Conservation (phyloP, 2,113 vertebrate genomes). For the Austrofundulus limnaeus region DNA sequence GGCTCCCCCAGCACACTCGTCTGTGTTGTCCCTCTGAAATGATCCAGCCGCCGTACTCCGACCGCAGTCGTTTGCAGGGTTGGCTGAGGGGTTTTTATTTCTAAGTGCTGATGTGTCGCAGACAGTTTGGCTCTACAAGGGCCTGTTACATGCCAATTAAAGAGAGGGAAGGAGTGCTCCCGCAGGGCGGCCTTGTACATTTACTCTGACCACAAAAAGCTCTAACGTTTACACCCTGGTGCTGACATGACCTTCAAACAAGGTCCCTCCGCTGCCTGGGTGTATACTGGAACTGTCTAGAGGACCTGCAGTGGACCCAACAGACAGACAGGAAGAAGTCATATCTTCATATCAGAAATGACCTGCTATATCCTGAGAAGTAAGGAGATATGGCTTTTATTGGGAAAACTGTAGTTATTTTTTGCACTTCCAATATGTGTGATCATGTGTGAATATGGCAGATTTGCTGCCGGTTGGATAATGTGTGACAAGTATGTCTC, state of each 20-base stretch:
- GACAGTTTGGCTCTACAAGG: constrained; percentile 80
- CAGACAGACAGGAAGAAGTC: constrained; percentile 71
- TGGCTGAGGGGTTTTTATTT: constrained; percentile 71
- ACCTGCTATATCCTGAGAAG: constrained; percentile 57
- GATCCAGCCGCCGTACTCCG: constrained; percentile 56
- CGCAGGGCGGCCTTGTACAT: constrained; percentile 77
- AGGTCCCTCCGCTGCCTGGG: constrained; percentile 64
- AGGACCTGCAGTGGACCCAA: constrained; percentile 51
- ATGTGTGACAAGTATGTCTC: constrained; percentile 34
- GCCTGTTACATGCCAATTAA: constrained; percentile 79
- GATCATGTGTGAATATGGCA: constrained; percentile 42
- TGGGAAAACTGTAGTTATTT: constrained; percentile 55
- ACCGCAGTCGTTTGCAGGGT: constrained; percentile 66
- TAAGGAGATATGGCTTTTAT: constrained; percentile 60
- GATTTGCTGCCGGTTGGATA: constrained; percentile 41
- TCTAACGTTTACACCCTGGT: constrained; percentile 77
- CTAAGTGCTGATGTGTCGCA: constrained; percentile 79
- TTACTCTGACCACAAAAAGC: constrained; percentile 81
- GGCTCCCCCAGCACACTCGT: constrained; percentile 38
- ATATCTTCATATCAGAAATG: constrained; percentile 69
- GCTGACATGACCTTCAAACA: constrained; percentile 81
- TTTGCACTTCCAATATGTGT: constrained; percentile 49
- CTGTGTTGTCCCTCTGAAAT: constrained; percentile 59
- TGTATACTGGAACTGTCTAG: constrained; percentile 73
- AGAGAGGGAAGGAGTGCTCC: constrained; percentile 77